phyloP scores from a whole-genome alignment of 2,113 vertebrate species.

The Amphiprion ocellaris region DNA sequence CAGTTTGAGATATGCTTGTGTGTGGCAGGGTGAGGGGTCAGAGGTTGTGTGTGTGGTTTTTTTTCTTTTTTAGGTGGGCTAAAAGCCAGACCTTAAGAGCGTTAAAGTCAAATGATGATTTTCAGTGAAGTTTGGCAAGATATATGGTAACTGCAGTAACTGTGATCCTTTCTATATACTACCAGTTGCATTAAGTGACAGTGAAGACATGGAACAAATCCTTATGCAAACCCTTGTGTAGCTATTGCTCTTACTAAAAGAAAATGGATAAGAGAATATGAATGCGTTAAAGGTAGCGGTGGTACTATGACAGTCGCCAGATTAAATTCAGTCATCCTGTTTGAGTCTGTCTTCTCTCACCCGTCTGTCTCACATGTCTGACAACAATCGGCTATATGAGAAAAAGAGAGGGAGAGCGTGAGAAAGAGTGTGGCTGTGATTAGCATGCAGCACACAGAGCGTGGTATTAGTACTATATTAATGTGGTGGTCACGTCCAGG shows the following conservation, averaged over 20 bases:
- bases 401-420: constrained; percentile 12
- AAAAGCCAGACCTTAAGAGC: constrained; percentile 53
- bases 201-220: too few relatives aligned
- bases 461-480: constrained; percentile 79
- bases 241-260: background rate
- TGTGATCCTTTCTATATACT: too few relatives aligned
- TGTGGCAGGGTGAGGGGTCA: constrained; percentile 29
- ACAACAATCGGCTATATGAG: constrained; percentile 45
- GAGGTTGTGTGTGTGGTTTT: background rate
- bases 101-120: constrained; percentile 41
- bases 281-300: background rate
- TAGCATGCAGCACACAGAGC: constrained; percentile 75
- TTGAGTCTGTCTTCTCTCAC: constrained; percentile 28
- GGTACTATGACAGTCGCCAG: constrained; percentile 8
- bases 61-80: constrained; percentile 17
- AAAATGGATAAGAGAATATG: background rate
- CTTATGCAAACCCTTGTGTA: background rate
- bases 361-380: constrained; percentile 24
- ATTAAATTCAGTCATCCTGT: constrained; percentile 43
- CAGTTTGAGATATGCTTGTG: constrained; percentile 51
- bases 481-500: constrained; percentile 80
- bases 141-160: background rate
- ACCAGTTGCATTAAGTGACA: too few relatives aligned
- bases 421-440: constrained; percentile 54
- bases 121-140: constrained; percentile 31